Evolutionary conservation across 2,888 invertebrate species (phyloP).

Genomic region (Cryptosula pallasiana): DNA sequence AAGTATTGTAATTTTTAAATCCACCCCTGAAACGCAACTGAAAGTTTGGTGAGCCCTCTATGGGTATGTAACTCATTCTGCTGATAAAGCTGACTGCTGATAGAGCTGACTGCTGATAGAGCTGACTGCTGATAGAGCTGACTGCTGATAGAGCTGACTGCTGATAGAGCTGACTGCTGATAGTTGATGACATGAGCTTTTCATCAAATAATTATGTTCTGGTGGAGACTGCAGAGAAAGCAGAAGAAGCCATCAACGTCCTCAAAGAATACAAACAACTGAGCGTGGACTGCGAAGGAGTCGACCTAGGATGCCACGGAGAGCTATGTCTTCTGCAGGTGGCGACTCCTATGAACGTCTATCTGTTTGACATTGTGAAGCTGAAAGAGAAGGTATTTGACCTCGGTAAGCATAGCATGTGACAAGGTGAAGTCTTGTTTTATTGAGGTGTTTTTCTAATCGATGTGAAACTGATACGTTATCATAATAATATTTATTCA

Average conservation of each 20-base stretch:
- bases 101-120: no score
- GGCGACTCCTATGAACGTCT: neutral
- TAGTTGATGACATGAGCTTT: neutral
- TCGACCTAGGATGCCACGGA: neutral
- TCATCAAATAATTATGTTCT: neutral
- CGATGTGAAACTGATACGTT: neutral
- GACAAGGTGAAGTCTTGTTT: neutral
- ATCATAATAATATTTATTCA: neutral
- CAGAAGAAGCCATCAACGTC: neutral
- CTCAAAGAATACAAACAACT: neutral
- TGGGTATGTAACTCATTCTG: no score
- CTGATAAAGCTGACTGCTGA: no score
- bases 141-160: no score
- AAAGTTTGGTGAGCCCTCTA: no score
- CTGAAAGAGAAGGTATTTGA: neutral
- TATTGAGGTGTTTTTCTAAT: neutral
- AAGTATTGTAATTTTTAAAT: no score
- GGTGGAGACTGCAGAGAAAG: neutral
- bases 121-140: neutral
- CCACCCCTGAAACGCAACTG: no score
- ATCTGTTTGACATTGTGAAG: slow-evolving; percentile 2
- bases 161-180: neutral
- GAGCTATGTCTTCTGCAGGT: slow-evolving; percentile 12
- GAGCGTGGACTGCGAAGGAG: slow-evolving; percentile 19
- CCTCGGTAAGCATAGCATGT: neutral